Conservation (phyloP, 2,113 vertebrate species). For the Meleagris gallopavo region DNA sequence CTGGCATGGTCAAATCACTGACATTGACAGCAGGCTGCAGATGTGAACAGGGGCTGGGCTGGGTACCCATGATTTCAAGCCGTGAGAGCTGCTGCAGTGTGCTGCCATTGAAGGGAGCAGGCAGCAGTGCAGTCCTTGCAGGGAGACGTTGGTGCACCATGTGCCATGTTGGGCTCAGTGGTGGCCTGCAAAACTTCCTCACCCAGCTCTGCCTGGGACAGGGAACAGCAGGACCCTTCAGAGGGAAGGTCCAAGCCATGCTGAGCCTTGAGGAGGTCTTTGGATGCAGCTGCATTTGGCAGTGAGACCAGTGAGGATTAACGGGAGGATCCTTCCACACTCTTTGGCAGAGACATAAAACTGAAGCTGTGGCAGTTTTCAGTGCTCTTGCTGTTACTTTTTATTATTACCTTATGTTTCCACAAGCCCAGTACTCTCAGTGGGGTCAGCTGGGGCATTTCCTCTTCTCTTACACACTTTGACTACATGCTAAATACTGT, state of each 20-base stretch:
- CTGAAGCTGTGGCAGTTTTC: too few relatives aligned
- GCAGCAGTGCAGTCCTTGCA: background rate
- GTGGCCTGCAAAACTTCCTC: background rate
- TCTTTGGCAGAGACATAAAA: background rate
- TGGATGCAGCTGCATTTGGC: background rate
- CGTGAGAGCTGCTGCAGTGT: background rate
- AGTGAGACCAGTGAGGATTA: background rate
- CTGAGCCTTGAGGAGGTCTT: background rate
- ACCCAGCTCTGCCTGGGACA: background rate
- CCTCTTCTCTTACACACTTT: background rate
- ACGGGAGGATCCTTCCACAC: background rate
- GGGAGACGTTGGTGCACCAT: background rate
- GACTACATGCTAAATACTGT: accelerated
- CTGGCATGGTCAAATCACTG: background rate
- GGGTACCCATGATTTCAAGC: background rate
- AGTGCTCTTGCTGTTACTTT: background rate
- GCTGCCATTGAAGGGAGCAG: accelerated
- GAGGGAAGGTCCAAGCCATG: background rate
- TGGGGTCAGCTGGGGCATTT: background rate
- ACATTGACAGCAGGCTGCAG: accelerated
- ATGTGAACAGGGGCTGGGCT: accelerated
- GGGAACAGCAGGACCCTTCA: background rate
- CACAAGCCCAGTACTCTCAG: background rate
- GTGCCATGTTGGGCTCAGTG: background rate
- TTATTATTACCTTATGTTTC: background rate